These are phyloP conservation scores for Pseudolycoriella hygida DNA, from an alignment of 2,888 invertebrate genomes.

Conservation along the genomic window DNA sequence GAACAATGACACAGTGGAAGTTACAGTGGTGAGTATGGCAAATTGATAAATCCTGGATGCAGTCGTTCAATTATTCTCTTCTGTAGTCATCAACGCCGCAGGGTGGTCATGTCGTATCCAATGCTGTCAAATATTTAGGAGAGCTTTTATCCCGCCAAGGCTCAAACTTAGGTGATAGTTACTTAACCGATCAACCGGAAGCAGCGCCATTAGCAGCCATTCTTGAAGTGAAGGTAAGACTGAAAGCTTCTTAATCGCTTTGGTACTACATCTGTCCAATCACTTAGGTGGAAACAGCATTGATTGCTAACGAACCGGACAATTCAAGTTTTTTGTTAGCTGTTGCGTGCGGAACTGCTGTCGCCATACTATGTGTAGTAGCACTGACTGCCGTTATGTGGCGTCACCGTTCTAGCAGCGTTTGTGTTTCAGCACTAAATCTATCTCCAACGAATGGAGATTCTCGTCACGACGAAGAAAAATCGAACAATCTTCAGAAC, in stretches of 20 bases:
- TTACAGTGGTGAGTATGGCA: slow-evolving; percentile 52
- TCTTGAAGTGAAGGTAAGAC: slow-evolving; percentile 47
- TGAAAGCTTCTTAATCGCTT: too few species aligned
- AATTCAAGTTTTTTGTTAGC: slow-evolving; percentile 29
- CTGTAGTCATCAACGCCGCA: slow-evolving; percentile 33
- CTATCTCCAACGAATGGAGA: slow-evolving; percentile 37
- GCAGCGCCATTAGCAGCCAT: slow-evolving; percentile 49
- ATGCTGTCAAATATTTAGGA: slow-evolving; percentile 39
- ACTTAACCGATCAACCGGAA: slow-evolving; percentile 33
- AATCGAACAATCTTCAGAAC: slow-evolving; percentile 80
- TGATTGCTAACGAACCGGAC: slow-evolving; percentile 27
- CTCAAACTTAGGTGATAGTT: slow-evolving; percentile 18
- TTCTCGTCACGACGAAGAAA: slow-evolving; percentile 63
- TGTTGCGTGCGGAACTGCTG: slow-evolving; percentile 27
- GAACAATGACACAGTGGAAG: slow-evolving; percentile 67
- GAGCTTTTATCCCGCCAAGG: slow-evolving; percentile 39
- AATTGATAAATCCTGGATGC: neutral
- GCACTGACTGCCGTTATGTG: slow-evolving; percentile 35
- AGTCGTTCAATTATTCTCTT: slow-evolving; percentile 13
- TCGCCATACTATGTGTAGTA: slow-evolving; percentile 28
- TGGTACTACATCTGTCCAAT: neutral
- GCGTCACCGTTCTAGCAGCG: slow-evolving; percentile 33
- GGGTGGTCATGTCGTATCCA: slow-evolving; percentile 30
- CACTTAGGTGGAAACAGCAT: slow-evolving; percentile 39
- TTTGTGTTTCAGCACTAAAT: slow-evolving; percentile 33